Evolutionary conservation across 2,888 invertebrate genomes (phyloP).

Genomic region (Brachylomia viminalis): DNA sequence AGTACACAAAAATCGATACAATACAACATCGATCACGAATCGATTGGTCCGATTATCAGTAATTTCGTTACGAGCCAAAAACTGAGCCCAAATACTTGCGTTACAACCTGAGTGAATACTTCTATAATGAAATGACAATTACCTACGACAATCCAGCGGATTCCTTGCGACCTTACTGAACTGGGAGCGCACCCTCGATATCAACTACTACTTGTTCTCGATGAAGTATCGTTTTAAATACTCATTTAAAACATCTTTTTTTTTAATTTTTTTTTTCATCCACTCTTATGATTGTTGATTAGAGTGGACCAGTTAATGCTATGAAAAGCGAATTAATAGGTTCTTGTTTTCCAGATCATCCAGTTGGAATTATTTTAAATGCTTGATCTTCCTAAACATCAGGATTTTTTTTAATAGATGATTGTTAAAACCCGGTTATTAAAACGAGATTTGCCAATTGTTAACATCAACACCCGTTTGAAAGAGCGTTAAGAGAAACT

Average conservation of each 20-base stretch:
- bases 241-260: too few species aligned
- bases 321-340: neutral
- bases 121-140: conserved; percentile 90
- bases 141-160: conserved; percentile 79
- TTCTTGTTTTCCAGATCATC: neutral
- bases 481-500: neutral
- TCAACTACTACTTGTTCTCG: conserved; percentile 71
- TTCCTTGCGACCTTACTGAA: conserved; percentile 75
- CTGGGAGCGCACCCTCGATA: conserved; percentile 24
- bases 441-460: neutral
- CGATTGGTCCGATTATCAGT: conserved; percentile 86
- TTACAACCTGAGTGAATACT: conserved; percentile 81
- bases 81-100: conserved; percentile 78
- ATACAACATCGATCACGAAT: conserved; percentile 80
- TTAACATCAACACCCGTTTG: neutral
- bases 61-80: conserved; percentile 85
- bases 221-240: conserved; percentile 37
- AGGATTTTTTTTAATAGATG: neutral
- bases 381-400: neutral
- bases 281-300: neutral
- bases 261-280: too few species aligned
- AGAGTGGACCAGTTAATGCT: neutral
- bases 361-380: neutral
- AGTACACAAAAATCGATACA: conserved; percentile 69
- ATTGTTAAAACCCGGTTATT: neutral